Evolutionary conservation across 1,140 invertebrate genomes (phyloP), one percentile per base, ranked within the genome.

Genomic region (Drosophila setifemur): DNA sequence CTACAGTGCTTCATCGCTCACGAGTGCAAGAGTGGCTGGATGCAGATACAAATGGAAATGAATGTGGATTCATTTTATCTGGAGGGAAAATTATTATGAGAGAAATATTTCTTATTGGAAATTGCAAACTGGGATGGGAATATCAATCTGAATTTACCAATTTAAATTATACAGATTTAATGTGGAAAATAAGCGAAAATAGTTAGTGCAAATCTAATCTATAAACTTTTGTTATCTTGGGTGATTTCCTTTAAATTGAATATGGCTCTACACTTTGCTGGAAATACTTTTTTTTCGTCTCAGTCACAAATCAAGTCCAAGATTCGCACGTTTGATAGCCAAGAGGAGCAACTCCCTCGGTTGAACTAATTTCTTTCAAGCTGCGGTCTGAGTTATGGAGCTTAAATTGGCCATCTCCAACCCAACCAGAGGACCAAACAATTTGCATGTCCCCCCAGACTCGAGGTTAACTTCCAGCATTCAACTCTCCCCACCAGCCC

Each of bases 371-470:
- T 61, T 45, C 40, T 61, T 58, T 81, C 35, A 26, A 53, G 28
- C 39, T 79, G 31, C 45, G 40, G 57, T 52, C 33, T 75, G 77
- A 79, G 60, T 75, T 79, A 81, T 79, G 72, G 49, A 25, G 11
- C 47, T 79, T 48, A 75, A 81, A 81, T 79, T 81, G 64, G 47
- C 26, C 61, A 8, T 9, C 23, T 6, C 23, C 3, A 19, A 7
- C 35, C 53, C 21, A 37, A 12, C 14, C 25, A 12, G n/a, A 29
- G 40, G 53, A 63, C 31, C 75, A 43, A 63, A 47, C 35, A 74
- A 79, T 78, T 78, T 78, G 43, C 74, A 73, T 73, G 40, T 29
- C 9, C 11, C n/a, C 21, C 4, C 23, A 14, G 29, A 8, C 44
- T 23, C 28, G 16, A 8, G 16, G 12, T 5, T 8, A 7, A 12